phyloP scores from a whole-genome alignment of 2,797 vertebrate species.

The Limnodromus scolopaceus region DNA sequence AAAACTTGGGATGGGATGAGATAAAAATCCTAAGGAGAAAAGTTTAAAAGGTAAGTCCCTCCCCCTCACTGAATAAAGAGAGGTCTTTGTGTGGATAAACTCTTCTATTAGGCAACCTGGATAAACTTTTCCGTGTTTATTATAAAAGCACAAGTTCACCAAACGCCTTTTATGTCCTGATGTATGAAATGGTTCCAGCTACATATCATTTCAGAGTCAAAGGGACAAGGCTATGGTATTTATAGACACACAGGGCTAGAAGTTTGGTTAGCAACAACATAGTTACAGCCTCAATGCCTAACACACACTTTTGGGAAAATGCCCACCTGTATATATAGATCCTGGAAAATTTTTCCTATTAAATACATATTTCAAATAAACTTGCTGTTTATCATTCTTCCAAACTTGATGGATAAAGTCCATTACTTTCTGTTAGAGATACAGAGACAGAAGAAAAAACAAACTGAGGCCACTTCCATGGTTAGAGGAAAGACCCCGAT shows the following conservation, averaged over 20 bases:
- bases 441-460: not conserved
- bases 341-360: not conserved
- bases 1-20: not conserved
- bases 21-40: not conserved
- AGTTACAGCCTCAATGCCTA: not conserved
- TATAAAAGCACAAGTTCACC: conserved; percentile 32
- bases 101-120: not conserved
- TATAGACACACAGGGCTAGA: not conserved
- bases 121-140: conserved; percentile 31
- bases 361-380: not conserved
- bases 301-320: not conserved
- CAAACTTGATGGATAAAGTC: not conserved
- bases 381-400: not conserved
- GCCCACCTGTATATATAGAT: not conserved
- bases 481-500: not conserved
- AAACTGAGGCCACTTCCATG: not conserved
- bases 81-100: not conserved
- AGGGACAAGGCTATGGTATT: not conserved
- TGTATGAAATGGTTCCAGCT: not conserved
- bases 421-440: not conserved
- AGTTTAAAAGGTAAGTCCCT: not conserved
- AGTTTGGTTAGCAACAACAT: conserved; percentile 11
- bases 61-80: not conserved
- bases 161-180: not conserved
- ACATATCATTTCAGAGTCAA: not conserved